Evolutionary conservation across 2,113 vertebrate genomes (phyloP).

Genomic region (Cebus imitator): DNA sequence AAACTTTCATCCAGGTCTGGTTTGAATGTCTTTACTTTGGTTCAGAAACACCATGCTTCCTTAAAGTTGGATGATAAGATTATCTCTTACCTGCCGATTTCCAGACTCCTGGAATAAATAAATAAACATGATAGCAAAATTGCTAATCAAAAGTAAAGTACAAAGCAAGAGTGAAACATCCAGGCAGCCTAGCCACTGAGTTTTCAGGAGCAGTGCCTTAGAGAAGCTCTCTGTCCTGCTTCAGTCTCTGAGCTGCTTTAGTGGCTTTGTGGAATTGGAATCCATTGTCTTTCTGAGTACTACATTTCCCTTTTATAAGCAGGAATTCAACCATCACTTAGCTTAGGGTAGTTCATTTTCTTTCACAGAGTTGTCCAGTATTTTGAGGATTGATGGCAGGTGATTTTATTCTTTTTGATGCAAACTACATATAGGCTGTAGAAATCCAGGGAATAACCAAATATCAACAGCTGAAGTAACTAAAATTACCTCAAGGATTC

Average conservation of each 20-base stretch:
- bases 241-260: rapidly evolving
- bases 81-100: background rate
- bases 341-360: too few relatives aligned
- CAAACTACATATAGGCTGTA: background rate
- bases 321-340: background rate
- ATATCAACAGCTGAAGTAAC: too few relatives aligned
- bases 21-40: background rate
- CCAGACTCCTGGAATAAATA: background rate
- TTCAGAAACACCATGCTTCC: background rate
- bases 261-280: too few relatives aligned
- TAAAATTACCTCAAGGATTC: background rate
- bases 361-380: background rate
- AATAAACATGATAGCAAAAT: background rate
- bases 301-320: background rate
- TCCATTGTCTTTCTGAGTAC: background rate
- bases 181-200: rapidly evolving
- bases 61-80: background rate
- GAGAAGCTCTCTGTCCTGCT: rapidly evolving
- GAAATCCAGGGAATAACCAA: background rate
- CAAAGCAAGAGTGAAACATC: rapidly evolving
- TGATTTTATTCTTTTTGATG: background rate
- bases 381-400: background rate
- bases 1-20: rapidly evolving
- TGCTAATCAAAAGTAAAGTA: background rate
- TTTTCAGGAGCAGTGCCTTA: background rate